Conservation (phyloP, 53 echinoderm and acorn worm species). For the Astropecten irregularis region DNA sequence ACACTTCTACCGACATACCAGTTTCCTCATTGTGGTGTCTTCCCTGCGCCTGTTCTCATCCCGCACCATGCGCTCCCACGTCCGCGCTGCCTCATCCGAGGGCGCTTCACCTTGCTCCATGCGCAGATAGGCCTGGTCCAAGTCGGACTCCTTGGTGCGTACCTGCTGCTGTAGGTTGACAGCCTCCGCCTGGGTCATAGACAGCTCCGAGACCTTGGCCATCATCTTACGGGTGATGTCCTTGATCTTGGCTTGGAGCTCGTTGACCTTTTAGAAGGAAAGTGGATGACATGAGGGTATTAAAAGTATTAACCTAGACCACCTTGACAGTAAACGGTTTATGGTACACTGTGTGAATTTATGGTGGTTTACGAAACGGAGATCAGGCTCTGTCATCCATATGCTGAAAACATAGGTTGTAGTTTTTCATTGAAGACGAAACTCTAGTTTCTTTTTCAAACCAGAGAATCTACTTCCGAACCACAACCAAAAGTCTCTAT, state of each 20-base stretch:
- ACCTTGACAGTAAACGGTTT: no score
- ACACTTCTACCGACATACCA: no score
- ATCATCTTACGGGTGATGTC: slow-evolving; percentile 97
- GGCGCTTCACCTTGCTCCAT: slow-evolving; percentile 99
- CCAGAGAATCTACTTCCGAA: no score
- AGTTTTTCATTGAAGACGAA: no score
- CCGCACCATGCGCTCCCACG: slow-evolving; percentile 94
- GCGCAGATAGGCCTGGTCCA: slow-evolving; percentile 98
- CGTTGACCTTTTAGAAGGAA: slow-evolving; percentile 77
- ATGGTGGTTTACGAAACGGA: neutral
- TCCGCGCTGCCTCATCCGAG: slow-evolving; percentile 82
- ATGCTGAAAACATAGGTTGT: no score
- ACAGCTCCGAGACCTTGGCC: slow-evolving; percentile 96
- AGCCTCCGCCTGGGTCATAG: slow-evolving; percentile 97
- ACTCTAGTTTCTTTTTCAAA: no score
- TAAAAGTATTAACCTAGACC: no score
- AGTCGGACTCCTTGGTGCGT: slow-evolving; percentile 71
- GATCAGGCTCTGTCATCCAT: neutral
- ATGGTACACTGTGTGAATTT: neutral
- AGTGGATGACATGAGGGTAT: neutral
- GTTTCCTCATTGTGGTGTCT: slow-evolving; percentile 68
- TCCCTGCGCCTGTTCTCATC: slow-evolving; percentile 74
- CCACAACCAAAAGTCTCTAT: no score
- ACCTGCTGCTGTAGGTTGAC: slow-evolving; percentile 80
- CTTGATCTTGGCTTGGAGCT: slow-evolving; percentile 95